phyloP scores from a whole-genome alignment of 1,140 invertebrate species.

The Drosophila athabasca region DNA sequence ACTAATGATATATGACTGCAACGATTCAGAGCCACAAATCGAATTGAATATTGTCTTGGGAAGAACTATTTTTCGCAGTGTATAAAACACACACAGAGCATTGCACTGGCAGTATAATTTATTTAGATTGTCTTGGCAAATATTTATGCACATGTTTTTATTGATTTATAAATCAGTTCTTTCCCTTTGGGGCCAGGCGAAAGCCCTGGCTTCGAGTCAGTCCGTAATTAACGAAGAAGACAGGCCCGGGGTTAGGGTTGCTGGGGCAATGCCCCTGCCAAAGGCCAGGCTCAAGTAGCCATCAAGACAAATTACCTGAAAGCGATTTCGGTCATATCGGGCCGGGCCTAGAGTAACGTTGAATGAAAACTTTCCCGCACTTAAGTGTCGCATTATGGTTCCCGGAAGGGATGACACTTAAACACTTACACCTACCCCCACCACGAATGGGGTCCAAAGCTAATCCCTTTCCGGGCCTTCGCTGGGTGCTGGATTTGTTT shows the following conservation, averaged over 20 bases:
- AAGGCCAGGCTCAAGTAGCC: slow-evolving; percentile 15
- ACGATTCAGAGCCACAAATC: no score
- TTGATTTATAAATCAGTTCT: slow-evolving; percentile 77
- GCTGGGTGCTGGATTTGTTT: slow-evolving; percentile 21
- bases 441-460: slow-evolving; percentile 9
- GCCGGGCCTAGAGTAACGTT: neutral
- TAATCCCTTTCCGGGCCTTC: slow-evolving; percentile 19
- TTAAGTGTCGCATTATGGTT: neutral
- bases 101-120: slow-evolving; percentile 61
- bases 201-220: slow-evolving; percentile 6
- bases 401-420: slow-evolving; percentile 8
- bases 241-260: no score
- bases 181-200: neutral
- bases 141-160: slow-evolving; percentile 72
- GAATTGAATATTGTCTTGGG: no score
- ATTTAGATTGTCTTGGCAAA: slow-evolving; percentile 75
- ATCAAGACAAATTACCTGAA: slow-evolving; percentile 44
- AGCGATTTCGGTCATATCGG: slow-evolving; percentile 5
- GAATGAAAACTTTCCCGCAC: slow-evolving; percentile 13
- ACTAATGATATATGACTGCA: no score
- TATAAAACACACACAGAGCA: neutral
- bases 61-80: neutral
- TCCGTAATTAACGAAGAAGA: slow-evolving; percentile 59
- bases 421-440: no score
- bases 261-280: no score